Evolutionary conservation across 1,140 invertebrate species (phyloP).

Genomic region (Theocolax elegans): DNA sequence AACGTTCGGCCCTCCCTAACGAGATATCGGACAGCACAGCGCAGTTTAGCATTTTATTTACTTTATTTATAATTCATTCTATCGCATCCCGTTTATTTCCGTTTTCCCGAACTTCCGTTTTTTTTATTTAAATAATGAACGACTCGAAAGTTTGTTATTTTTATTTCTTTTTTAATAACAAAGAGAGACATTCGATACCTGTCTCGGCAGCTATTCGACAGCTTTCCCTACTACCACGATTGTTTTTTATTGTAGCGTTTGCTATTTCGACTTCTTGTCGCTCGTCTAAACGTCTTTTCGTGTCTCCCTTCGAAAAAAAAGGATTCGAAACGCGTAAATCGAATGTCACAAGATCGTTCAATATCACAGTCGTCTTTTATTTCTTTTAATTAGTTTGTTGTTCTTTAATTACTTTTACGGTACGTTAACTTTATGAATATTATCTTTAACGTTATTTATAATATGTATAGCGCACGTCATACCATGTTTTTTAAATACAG

Average conservation of each 20-base stretch:
- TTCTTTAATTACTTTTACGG: slow-evolving; percentile 57
- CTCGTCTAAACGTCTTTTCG: slow-evolving; percentile 50
- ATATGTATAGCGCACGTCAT: slow-evolving; percentile 59
- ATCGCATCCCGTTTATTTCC: slow-evolving; percentile 53
- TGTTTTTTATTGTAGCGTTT: neutral
- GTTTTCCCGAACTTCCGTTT: slow-evolving; percentile 38
- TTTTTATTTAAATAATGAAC: slow-evolving; percentile 58
- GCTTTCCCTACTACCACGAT: slow-evolving; percentile 57
- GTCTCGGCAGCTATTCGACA: slow-evolving; percentile 41
- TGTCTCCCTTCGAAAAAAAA: slow-evolving; percentile 35
- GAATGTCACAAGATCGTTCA: slow-evolving; percentile 68
- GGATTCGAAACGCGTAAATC: slow-evolving; percentile 59
- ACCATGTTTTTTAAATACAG: slow-evolving; percentile 60
- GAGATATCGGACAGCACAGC: slow-evolving; percentile 56
- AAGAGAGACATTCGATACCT: slow-evolving; percentile 59
- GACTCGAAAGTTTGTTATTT: slow-evolving; percentile 50
- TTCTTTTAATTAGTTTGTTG: slow-evolving; percentile 49
- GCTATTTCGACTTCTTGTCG: slow-evolving; percentile 36
- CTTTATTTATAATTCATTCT: slow-evolving; percentile 18
- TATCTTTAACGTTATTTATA: slow-evolving; percentile 59
- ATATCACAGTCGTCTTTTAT: slow-evolving; percentile 68
- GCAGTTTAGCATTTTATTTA: slow-evolving; percentile 6
- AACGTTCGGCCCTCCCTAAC: slow-evolving; percentile 65
- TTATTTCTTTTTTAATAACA: slow-evolving; percentile 56
- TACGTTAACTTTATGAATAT: slow-evolving; percentile 63